Evolutionary conservation across 92 coral and sea anemone genomes (phyloP).

Genomic region (Epizoanthus ramosus): DNA sequence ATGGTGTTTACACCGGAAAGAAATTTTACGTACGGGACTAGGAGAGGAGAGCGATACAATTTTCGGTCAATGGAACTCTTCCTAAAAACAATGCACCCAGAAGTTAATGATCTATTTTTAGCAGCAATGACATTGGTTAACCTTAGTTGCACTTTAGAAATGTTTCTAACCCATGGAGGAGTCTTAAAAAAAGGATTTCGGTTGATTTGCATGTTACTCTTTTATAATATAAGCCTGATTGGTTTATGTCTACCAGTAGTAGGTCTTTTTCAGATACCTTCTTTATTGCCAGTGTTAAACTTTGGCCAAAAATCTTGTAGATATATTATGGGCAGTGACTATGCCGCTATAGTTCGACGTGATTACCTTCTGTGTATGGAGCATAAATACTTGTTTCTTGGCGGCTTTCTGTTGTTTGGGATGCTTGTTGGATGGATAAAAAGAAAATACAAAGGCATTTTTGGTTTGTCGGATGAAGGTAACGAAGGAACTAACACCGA

Average conservation of each 20-base stretch:
- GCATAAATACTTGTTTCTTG: conserved; percentile 50
- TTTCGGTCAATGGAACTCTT: conserved; percentile 76
- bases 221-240: conserved; percentile 86
- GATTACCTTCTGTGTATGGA: conserved; percentile 60
- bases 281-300: conserved; percentile 69
- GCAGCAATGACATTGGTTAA: conserved; percentile 73
- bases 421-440: conserved; percentile 64
- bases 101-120: conserved; percentile 90
- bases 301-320: conserved; percentile 73
- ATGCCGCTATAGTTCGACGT: conserved; percentile 72
- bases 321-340: conserved; percentile 78
- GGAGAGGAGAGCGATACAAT: conserved; percentile 82
- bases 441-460: conserved; percentile 63
- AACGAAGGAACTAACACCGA: conserved; percentile 63
- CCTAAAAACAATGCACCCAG: conserved; percentile 89
- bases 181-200: conserved; percentile 77
- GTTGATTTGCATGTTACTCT: conserved; percentile 65
- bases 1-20: conserved; percentile 89
- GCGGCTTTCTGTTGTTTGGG: conserved; percentile 79
- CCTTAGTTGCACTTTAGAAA: conserved; percentile 76
- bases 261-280: conserved; percentile 78
- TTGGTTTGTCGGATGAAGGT: conserved; percentile 69
- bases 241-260: conserved; percentile 80
- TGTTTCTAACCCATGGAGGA: conserved; percentile 88
- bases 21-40: conserved; percentile 72